These are phyloP conservation scores for Pristionchus japonicus DNA, from an alignment of 2,888 invertebrate species.

Conservation along the genomic window DNA sequence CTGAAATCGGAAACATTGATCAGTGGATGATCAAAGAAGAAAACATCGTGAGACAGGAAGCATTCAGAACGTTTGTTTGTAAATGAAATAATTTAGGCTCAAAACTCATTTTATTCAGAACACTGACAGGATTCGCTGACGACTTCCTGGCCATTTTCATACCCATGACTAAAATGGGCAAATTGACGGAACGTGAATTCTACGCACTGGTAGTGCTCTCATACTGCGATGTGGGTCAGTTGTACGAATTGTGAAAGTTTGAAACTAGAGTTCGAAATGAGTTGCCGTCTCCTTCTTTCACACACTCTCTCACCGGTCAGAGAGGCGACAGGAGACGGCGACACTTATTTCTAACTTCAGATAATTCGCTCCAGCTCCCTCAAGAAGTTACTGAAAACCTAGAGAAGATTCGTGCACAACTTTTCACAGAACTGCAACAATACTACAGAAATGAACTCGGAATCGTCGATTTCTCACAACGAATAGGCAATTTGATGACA, in stretches of 20 bases:
- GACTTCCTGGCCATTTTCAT: no score
- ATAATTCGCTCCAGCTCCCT: neutral
- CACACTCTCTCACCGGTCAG: no score
- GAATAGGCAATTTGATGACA: neutral
- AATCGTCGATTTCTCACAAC: neutral
- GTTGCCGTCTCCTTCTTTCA: neutral
- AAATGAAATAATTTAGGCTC: no score
- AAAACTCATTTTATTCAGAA: no score
- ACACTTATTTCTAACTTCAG: neutral
- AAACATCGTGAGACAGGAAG: neutral
- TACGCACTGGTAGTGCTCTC: neutral
- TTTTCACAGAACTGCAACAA: neutral
- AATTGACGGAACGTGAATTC: neutral
- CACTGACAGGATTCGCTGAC: no score
- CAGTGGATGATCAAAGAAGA: neutral
- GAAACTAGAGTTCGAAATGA: no score
- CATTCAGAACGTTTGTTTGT: neutral
- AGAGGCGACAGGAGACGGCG: no score
- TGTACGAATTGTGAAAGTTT: no score
- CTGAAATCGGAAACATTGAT: neutral
- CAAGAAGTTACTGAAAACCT: neutral
- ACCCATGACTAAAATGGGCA: neutral
- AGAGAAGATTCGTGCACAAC: neutral
- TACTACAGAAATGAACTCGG: neutral
- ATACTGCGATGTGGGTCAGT: neutral